Conservation (phyloP, 2,797 vertebrate genomes). For the Ceyx erithaca region DNA sequence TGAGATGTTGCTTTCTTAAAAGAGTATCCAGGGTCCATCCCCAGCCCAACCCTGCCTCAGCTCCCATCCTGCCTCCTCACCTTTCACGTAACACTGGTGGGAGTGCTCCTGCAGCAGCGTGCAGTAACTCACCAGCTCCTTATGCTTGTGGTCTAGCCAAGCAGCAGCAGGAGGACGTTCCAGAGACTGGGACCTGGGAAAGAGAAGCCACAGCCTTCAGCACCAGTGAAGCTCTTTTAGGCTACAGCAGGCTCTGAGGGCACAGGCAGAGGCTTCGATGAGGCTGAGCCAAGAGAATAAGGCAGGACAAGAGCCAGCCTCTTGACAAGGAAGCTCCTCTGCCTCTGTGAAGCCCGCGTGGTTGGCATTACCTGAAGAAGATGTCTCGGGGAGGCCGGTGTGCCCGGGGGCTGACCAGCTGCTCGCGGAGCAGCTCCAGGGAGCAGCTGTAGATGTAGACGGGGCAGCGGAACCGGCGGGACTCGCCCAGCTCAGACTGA, state of each 20-base stretch:
- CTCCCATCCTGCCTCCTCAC: constrained; percentile 52
- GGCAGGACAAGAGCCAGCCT: neutral
- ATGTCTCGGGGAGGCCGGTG: too few species aligned
- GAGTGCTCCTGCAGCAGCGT: constrained; percentile 93
- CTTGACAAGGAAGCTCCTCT: neutral
- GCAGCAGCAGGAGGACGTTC: constrained; percentile 85
- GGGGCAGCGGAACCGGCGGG: too few species aligned
- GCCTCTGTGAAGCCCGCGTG: neutral
- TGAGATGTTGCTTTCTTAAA: neutral
- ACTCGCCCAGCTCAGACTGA: too few species aligned
- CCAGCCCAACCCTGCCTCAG: neutral
- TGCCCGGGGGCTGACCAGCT: too few species aligned
- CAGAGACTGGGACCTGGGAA: constrained; percentile 87
- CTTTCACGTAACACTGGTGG: constrained; percentile 92
- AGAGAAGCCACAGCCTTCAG: neutral
- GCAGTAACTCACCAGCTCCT: constrained; percentile 91
- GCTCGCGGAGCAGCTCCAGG: too few species aligned
- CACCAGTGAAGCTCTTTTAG: neutral
- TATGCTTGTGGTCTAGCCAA: constrained; percentile 92
- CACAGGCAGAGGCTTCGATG: neutral
- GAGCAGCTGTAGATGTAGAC: too few species aligned
- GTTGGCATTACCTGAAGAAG: constrained; percentile 83
- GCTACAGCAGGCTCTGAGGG: neutral
- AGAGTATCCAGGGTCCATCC: neutral
- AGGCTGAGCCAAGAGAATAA: neutral